These are phyloP conservation scores for Scarus forsteni DNA, from an alignment of 2,797 vertebrate genomes.

Conservation along the genomic window DNA sequence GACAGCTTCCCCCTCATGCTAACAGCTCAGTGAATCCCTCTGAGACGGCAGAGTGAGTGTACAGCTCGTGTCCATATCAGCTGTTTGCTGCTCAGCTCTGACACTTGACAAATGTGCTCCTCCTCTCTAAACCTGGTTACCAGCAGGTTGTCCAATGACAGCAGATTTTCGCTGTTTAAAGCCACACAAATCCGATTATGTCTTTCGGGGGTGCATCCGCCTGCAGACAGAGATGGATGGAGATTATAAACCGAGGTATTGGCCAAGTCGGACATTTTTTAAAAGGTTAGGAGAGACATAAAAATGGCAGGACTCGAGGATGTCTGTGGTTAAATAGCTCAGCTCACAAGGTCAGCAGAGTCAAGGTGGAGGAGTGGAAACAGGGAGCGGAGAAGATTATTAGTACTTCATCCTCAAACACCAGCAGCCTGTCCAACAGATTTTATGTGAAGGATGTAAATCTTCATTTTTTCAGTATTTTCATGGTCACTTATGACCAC, in stretches of 20 bases:
- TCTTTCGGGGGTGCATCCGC: slow-evolving; percentile 65
- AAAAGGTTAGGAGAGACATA: slow-evolving; percentile 80
- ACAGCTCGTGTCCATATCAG: slow-evolving; percentile 55
- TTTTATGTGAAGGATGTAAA: slow-evolving; percentile 39
- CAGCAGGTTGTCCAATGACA: slow-evolving; percentile 70
- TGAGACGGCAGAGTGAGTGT: slow-evolving; percentile 43
- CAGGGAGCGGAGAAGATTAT: slow-evolving; percentile 25
- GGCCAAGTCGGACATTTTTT: slow-evolving; percentile 66
- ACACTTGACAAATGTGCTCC: slow-evolving; percentile 82
- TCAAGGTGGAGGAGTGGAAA: slow-evolving; percentile 52
- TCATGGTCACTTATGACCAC: slow-evolving; percentile 26
- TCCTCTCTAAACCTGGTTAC: slow-evolving; percentile 81
- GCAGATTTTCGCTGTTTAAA: slow-evolving; percentile 81
- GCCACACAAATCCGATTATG: slow-evolving; percentile 83
- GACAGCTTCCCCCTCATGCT: slow-evolving; percentile 33
- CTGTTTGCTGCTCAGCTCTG: slow-evolving; percentile 58
- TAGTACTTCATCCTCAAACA: slow-evolving; percentile 37
- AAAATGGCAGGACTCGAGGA: slow-evolving; percentile 65
- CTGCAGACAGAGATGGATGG: slow-evolving; percentile 82
- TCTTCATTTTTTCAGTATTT: slow-evolving; percentile 14
- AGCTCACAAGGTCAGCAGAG: slow-evolving; percentile 67
- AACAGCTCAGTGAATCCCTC: slow-evolving; percentile 50
- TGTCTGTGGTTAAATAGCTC: slow-evolving; percentile 65
- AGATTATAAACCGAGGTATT: slow-evolving; percentile 71
- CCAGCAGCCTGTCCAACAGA: slow-evolving; percentile 15